Evolutionary conservation across 2,113 vertebrate species (phyloP).

Genomic region (Eurystomus gularis): DNA sequence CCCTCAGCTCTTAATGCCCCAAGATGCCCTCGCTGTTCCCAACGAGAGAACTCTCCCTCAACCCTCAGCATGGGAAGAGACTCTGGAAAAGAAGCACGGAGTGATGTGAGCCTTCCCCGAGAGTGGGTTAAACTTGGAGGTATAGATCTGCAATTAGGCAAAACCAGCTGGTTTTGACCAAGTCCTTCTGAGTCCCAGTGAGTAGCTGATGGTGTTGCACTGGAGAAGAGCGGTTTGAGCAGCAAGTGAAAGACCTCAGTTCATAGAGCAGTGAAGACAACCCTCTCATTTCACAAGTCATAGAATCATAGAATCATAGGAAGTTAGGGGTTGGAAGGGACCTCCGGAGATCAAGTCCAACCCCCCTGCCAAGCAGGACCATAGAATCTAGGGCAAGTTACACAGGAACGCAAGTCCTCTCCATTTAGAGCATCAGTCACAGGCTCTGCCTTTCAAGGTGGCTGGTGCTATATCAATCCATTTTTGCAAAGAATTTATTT

Average conservation of each 20-base stretch:
- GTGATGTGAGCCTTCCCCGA: neutral
- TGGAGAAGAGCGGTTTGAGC: neutral
- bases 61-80: neutral
- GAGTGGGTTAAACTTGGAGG: neutral
- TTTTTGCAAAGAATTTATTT: neutral
- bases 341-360: too few species aligned
- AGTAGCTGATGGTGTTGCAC: neutral
- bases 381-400: too few species aligned
- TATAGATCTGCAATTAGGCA: too few species aligned
- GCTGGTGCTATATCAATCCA: neutral
- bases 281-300: neutral
- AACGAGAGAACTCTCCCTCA: too few species aligned
- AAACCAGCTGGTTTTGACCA: neutral
- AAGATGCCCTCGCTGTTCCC: neutral
- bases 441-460: neutral
- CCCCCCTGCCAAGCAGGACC: too few species aligned
- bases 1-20: neutral
- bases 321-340: too few species aligned
- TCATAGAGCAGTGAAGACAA: accelerated
- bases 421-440: neutral
- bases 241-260: neutral
- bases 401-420: too few species aligned
- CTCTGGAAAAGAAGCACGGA: neutral
- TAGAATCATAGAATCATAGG: too few species aligned
- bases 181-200: neutral